These are phyloP conservation scores for Drosophila persimilis DNA, from an alignment of 1,140 invertebrate species.

Conservation along the genomic window DNA sequence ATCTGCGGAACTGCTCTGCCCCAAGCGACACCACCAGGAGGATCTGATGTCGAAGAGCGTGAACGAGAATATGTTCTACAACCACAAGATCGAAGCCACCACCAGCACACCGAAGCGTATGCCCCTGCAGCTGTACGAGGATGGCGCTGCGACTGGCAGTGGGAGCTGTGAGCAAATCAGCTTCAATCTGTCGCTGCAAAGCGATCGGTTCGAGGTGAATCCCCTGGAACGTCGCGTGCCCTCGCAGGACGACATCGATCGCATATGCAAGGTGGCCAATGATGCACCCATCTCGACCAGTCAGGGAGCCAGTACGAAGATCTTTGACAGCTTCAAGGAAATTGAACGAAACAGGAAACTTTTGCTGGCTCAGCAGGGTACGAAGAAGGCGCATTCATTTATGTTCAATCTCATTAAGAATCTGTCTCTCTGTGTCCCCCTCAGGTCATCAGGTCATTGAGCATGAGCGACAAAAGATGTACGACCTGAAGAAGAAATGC, in stretches of 20 bases:
- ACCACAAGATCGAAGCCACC: slow-evolving; percentile 74
- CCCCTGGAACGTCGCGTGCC: slow-evolving; percentile 84
- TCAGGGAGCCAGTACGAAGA: slow-evolving; percentile 89
- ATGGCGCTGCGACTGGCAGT: slow-evolving; percentile 16
- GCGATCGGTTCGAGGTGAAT: slow-evolving; percentile 84
- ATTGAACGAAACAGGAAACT: slow-evolving; percentile 94
- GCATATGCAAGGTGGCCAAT: slow-evolving; percentile 93
- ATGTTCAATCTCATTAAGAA: background rate
- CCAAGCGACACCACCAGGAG: slow-evolving; percentile 69
- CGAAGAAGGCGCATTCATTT: slow-evolving; percentile 22
- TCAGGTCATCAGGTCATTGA: slow-evolving; percentile 94
- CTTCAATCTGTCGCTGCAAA: slow-evolving; percentile 78
- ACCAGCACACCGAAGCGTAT: slow-evolving; percentile 73
- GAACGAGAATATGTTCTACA: slow-evolving; percentile 86
- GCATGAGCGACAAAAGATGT: slow-evolving; percentile 93
- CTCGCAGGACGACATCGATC: slow-evolving; percentile 93
- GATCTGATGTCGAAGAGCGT: slow-evolving; percentile 86
- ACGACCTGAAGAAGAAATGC: slow-evolving; percentile 92
- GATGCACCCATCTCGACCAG: slow-evolving; percentile 88
- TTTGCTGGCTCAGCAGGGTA: slow-evolving; percentile 95
- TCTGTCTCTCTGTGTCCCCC: background rate
- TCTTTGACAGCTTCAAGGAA: slow-evolving; percentile 94
- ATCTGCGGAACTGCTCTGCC: slow-evolving; percentile 75
- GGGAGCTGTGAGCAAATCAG: slow-evolving; percentile 68
- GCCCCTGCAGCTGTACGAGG: slow-evolving; percentile 65